phyloP scores from a whole-genome alignment of 2,113 vertebrate genomes.

The Falcunculus frontatus region DNA sequence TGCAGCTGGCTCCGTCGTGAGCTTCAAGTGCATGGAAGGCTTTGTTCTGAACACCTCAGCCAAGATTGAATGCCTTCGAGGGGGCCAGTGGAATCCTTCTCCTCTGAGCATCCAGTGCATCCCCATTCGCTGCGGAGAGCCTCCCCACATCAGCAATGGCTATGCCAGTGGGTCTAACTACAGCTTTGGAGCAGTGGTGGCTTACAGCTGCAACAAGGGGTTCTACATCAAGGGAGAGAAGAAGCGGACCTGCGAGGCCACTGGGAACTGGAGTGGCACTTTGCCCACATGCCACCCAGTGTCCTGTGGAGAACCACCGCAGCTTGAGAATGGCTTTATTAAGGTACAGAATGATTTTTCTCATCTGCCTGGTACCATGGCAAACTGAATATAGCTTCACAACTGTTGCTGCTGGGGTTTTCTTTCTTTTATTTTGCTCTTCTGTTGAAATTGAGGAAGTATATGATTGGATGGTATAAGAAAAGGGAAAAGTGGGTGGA shows the following conservation, averaged over 20 bases:
- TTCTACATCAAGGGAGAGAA: conserved; percentile 95
- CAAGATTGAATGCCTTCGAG: conserved; percentile 85
- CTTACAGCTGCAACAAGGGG: conserved; percentile 91
- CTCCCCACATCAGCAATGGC: conserved; percentile 81
- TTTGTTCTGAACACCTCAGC: conserved; percentile 90
- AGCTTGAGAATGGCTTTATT: conserved; percentile 83
- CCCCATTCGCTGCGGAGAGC: conserved; percentile 89
- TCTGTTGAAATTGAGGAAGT: neutral
- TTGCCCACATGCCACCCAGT: conserved; percentile 89
- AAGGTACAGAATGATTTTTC: conserved; percentile 74
- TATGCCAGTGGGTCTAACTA: conserved; percentile 90
- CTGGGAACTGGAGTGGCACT: conserved; percentile 87
- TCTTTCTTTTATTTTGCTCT: neutral
- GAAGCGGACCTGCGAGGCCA: conserved; percentile 89
- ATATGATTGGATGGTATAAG: neutral
- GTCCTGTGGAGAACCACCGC: conserved; percentile 79
- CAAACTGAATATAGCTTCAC: neutral
- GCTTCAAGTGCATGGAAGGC: conserved; percentile 94
- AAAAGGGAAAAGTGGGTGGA: neutral
- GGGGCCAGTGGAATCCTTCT: conserved; percentile 89
- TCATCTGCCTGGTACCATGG: neutral
- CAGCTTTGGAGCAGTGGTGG: conserved; percentile 92
- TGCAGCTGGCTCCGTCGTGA: conserved; percentile 83
- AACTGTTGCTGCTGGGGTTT: neutral
- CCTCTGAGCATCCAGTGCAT: conserved; percentile 86